phyloP scores from a whole-genome alignment of 1,140 invertebrate genomes.

The Proctacanthus coquilletti region DNA sequence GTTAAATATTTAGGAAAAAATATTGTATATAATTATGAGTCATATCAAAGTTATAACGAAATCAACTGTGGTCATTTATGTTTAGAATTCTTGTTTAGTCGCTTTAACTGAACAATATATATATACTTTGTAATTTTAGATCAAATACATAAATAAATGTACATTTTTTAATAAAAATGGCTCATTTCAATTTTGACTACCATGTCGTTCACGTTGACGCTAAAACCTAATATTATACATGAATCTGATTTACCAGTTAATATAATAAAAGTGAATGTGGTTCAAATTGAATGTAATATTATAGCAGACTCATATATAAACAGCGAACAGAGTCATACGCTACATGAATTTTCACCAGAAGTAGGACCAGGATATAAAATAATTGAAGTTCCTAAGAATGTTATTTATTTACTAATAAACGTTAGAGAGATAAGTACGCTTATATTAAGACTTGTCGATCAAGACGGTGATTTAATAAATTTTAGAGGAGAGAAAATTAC shows the following conservation, averaged over 20 bases:
- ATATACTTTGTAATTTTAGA: too few species aligned
- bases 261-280: constrained; percentile 12
- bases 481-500: constrained; percentile 13
- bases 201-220: too few species aligned
- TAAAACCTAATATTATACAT: constrained; percentile 8
- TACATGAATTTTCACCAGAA: constrained; percentile 19
- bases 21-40: too few species aligned
- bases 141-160: too few species aligned
- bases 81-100: too few species aligned
- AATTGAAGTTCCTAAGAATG: constrained; percentile 13
- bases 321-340: constrained; percentile 12
- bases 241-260: constrained; percentile 10
- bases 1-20: too few species aligned
- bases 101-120: too few species aligned
- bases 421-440: constrained; percentile 11
- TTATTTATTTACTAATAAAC: constrained; percentile 23
- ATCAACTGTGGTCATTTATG: too few species aligned
- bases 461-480: constrained; percentile 14
- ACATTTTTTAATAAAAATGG: too few species aligned
- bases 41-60: too few species aligned
- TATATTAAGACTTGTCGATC: constrained; percentile 12
- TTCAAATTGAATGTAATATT: constrained; percentile 14
- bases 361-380: constrained; percentile 17
- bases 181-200: too few species aligned
- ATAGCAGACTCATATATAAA: constrained; percentile 16